Base-by-base conservation (phyloP, 92 coral and sea anemone genomes). In the Zoanthus sansibaricus region DNA sequence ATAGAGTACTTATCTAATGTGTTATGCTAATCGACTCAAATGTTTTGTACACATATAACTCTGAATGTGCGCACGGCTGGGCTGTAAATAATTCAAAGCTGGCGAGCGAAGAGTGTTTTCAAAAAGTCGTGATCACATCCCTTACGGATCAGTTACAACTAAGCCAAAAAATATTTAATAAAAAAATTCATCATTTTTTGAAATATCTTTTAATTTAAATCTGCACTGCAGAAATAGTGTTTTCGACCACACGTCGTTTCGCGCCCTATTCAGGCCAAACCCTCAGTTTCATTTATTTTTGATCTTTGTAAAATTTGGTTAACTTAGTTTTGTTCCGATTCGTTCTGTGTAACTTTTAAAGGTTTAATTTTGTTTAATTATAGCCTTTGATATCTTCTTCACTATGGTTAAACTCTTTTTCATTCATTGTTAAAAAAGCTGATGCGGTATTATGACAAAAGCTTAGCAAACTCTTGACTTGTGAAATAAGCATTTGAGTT, bases 21-120 rank as follows among this genome's bases (percentile, higher is more conserved):
- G 77, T 87, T 86, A 82, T 86, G 76, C 86, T 87, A 87, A 70
- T 83, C 88, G 68, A 14, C 44, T 79, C 46, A 87, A 90, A 82
- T 82, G 82, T 79, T 83, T 79, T 52, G 85, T 75, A 75, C 75
- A 82, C 87, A 75, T 64, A 52, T 71, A 44, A 79, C 73, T 62
- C 56, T 44, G 33, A 80, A 80, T 80, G 58, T 64, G 61, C 85
- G 59, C 74, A 48, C 75, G 59, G 61, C 75, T 64, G 59, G 72
- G 75, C 66, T 64, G 66, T 79, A 66, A 80, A 80, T 80, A 80
- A 80, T 80, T 80, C 45, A 80, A 48, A 21, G 85, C 85, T 80
- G 74, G 74, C 85, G 85, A 74, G 85, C 85, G 47, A 44, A 46
- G 20, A 67, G 16, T 64, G 62, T 64, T 46, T 25, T 7, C 21